These are phyloP conservation scores for Rhodeus uyekii DNA, from an alignment of 2,797 vertebrate genomes.

Conservation along the genomic window DNA sequence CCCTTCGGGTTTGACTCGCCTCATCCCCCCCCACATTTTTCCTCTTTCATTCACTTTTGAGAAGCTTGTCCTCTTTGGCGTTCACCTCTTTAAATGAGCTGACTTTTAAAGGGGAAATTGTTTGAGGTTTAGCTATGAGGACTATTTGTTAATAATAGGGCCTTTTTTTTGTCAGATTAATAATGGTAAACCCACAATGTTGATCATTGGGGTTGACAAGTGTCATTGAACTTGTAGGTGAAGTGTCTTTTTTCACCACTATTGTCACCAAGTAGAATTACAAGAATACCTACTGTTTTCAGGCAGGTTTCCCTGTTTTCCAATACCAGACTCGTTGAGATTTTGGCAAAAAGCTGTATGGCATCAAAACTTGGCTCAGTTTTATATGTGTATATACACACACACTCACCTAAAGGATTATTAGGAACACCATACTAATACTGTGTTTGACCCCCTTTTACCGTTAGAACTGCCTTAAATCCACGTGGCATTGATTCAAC, in stretches of 20 bases:
- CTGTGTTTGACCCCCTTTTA: too few relatives aligned
- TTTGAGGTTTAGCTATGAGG: background rate
- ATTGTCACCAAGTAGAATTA: background rate
- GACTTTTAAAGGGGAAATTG: constrained; percentile 65
- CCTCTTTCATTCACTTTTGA: constrained; percentile 47
- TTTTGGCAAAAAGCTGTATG: background rate
- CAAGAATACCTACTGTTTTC: background rate
- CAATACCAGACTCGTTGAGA: background rate
- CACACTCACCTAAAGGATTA: too few relatives aligned
- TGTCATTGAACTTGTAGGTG: background rate
- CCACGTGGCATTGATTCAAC: too few relatives aligned
- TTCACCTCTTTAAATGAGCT: constrained; percentile 63
- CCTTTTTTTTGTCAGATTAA: background rate
- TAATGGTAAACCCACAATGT: background rate
- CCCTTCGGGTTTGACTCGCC: constrained; percentile 66
- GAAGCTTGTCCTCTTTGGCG: constrained; percentile 41
- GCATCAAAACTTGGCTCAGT: too few relatives aligned
- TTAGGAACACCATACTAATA: too few relatives aligned
- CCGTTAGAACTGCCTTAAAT: too few relatives aligned
- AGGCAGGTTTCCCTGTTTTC: background rate
- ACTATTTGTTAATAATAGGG: background rate
- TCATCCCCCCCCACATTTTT: constrained; percentile 15
- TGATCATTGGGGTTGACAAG: background rate
- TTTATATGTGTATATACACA: too few relatives aligned
- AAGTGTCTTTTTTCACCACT: background rate